Evolutionary conservation across 2,113 vertebrate species (phyloP), one percentile per base, ranked within the genome.

Genomic region (Larimichthys polyactis): DNA sequence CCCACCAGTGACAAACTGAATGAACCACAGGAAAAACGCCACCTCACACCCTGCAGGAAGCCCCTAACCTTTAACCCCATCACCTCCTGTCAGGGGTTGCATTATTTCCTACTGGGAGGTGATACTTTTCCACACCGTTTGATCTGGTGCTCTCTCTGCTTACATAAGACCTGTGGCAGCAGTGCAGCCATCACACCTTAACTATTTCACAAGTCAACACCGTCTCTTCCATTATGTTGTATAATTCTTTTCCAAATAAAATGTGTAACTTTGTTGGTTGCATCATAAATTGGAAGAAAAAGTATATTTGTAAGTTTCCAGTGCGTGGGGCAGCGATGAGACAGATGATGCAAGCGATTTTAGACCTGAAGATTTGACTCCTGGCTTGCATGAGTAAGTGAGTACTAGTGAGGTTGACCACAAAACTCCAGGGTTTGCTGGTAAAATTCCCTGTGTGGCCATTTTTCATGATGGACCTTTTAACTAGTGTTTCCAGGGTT

Each of bases 11-110:
- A 70, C 79, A 66, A 24, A 19, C 87, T 93, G 92, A 96, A 91
- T 86, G 89, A 81, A 19, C 91, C 89, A 90, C 82, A 93, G 92
- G 89, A 90, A 89, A 87, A 90, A 74, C 82, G 43, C 54, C 81
- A 16, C 76, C 90, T 91, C 89, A 85, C 83, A 87, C 83, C 88
- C 87, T 83, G 90, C 89, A 93, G 90, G 91, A 93, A 89, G 86
- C 87, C 87, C 32, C 17, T 84, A 85, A 92, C 85, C 87, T 74
- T 72, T 85, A 65, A 91, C 84, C 81, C 71, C 65, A 6, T 46
- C 82, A 60, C 83, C 87, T 73, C 36, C n/a, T 27, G 81, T 70
- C 44, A 58, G 24, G 24, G 52, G 24, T 69, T 51, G 36, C 8
- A 40, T 51, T 44, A n/a, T n/a, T 62, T 62, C 48, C 52, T 3